A percentile compares a stretch with the other conserved stretches of the same genome.
These are phyloP conservation scores for Hyperoplus lanceolatus DNA, from an alignment of 2,797 vertebrate species.

Conservation along the genomic window DNA sequence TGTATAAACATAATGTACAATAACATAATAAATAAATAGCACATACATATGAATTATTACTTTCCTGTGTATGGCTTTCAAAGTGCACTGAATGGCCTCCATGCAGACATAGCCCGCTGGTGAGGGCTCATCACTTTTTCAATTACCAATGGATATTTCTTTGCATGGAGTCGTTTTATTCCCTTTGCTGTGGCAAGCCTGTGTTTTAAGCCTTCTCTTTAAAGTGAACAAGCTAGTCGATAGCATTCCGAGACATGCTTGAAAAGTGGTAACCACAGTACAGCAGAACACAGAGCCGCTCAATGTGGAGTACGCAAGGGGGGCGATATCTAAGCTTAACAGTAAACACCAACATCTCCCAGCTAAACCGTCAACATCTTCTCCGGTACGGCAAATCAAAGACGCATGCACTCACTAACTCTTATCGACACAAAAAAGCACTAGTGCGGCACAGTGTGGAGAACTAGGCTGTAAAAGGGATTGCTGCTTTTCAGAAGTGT, in stretches of 20 bases:
- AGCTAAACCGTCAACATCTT: conserved; percentile 83
- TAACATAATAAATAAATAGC: too few species aligned
- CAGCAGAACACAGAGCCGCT: conserved; percentile 43
- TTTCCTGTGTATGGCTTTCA: conserved; percentile 16
- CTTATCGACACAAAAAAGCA: conserved; percentile 85
- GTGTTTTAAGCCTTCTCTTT: conserved; percentile 67
- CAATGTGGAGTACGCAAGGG: conserved; percentile 43
- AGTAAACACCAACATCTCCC: conserved; percentile 81
- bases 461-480: conserved; percentile 81
- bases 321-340: conserved; percentile 75
- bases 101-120: conserved; percentile 23
- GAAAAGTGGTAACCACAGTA: conserved; percentile 63
- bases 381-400: conserved; percentile 85
- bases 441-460: conserved; percentile 64
- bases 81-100: conserved; percentile 51
- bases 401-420: conserved; percentile 79
- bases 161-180: conserved; percentile 73
- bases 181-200: conserved; percentile 47
- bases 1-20: background rate
- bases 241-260: conserved; percentile 69
- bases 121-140: conserved; percentile 69
- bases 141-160: conserved; percentile 72
- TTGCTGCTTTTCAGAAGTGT: conserved; percentile 83
- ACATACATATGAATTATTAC: too few species aligned
- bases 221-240: conserved; percentile 67